phyloP scores from a whole-genome alignment of 2,888 invertebrate species.

The Trimorus sp. region DNA sequence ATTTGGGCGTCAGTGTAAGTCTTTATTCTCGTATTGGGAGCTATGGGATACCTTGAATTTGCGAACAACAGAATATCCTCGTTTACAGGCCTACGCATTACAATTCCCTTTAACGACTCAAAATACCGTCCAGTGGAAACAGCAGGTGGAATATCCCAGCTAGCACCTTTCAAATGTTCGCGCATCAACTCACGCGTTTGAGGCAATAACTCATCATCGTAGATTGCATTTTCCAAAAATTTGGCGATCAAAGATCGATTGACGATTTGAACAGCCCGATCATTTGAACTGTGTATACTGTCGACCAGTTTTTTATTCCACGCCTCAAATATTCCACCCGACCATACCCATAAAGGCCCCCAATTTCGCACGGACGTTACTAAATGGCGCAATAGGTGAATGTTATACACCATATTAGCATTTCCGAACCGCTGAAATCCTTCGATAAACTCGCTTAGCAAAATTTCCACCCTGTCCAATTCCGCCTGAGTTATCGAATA shows the following conservation, averaged over 20 bases:
- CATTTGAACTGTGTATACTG: slow-evolving; percentile 7
- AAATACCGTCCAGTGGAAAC: slow-evolving; percentile 9
- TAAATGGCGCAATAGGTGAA: slow-evolving; percentile 35
- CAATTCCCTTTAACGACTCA: background rate
- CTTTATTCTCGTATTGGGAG: background rate
- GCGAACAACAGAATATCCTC: slow-evolving; percentile 1
- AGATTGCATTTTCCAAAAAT: slow-evolving; percentile 3
- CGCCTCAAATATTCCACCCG: slow-evolving; percentile 15
- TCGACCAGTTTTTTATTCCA: slow-evolving; percentile 17
- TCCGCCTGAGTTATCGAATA: slow-evolving; percentile 19
- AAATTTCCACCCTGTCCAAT: slow-evolving; percentile 25
- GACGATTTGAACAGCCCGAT: slow-evolving; percentile 16
- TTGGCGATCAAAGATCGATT: slow-evolving; percentile 16
- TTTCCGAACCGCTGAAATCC: slow-evolving; percentile 17
- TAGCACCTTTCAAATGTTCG: background rate
- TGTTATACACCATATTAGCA: slow-evolving; percentile 34
- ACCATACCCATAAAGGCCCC: slow-evolving; percentile 28
- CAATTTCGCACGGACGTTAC: slow-evolving; percentile 24
- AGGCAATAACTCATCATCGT: background rate
- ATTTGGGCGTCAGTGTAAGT: slow-evolving; percentile 1
- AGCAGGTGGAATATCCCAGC: background rate
- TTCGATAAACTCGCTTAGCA: slow-evolving; percentile 23
- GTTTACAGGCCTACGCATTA: background rate
- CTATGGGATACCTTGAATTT: slow-evolving; percentile 5
- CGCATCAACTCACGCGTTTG: background rate